A percentile compares a stretch with the other conserved stretches of the same genome.
Conservation (phyloP, 2,888 invertebrate genomes). For the Drosophila percnosoma region DNA sequence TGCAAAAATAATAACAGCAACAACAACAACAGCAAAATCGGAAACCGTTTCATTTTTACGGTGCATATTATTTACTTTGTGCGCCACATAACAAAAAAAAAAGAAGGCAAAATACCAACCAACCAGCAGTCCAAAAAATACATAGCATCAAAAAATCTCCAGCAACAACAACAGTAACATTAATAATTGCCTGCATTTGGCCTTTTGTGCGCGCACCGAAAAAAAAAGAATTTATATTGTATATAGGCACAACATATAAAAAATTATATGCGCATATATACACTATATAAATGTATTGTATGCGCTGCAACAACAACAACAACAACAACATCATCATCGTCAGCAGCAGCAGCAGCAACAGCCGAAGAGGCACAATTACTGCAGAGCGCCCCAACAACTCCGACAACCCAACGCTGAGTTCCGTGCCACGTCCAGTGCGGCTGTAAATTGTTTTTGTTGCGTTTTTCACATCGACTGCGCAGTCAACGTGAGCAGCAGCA, state of each 20-base stretch:
- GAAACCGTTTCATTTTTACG: slow-evolving; percentile 64
- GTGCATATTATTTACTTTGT: slow-evolving; percentile 73
- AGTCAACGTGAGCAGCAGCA: slow-evolving; percentile 41
- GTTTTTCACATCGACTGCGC: slow-evolving; percentile 42
- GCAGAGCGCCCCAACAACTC: slow-evolving; percentile 54
- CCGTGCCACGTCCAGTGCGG: slow-evolving; percentile 30
- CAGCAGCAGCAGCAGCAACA: slow-evolving; percentile 27
- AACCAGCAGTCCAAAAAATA: slow-evolving; percentile 60
- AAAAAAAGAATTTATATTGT: slow-evolving; percentile 45
- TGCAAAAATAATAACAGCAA: slow-evolving; percentile 6
- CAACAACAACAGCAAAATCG: slow-evolving; percentile 20
- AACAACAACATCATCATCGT: slow-evolving; percentile 27
- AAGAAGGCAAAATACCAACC: slow-evolving; percentile 44
- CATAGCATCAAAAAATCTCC: slow-evolving; percentile 47
- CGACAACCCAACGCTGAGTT: slow-evolving; percentile 36
- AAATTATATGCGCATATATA: slow-evolving; percentile 44
- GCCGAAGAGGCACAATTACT: slow-evolving; percentile 50
- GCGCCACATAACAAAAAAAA: slow-evolving; percentile 56
- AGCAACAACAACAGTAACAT: slow-evolving; percentile 45
- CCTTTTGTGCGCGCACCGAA: slow-evolving; percentile 68
- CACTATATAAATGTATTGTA: slow-evolving; percentile 44
- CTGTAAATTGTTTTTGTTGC: slow-evolving; percentile 40
- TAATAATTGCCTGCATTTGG: slow-evolving; percentile 72
- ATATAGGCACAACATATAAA: slow-evolving; percentile 51
- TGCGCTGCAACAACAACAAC: slow-evolving; percentile 35